Conservation (phyloP, 2,113 vertebrate species). For the Ciconia boyciana region DNA sequence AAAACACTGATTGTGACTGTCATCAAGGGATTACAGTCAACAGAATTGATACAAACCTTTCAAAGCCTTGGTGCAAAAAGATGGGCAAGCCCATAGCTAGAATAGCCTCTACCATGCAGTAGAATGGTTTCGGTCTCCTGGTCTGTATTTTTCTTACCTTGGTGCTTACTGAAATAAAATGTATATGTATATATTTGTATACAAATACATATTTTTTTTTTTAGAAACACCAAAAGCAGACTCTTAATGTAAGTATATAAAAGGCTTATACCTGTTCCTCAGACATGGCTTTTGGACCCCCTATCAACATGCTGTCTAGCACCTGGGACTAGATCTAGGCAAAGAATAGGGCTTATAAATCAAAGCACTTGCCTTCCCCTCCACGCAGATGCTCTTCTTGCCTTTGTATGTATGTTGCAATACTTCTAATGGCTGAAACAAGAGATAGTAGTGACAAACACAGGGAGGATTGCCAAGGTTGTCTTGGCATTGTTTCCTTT, state of each 20-base stretch:
- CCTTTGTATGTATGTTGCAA: rapidly evolving
- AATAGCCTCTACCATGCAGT: neutral
- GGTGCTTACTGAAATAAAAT: neutral
- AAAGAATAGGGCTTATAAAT: neutral
- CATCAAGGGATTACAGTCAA: neutral
- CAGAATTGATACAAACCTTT: neutral
- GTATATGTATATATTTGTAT: neutral
- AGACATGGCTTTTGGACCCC: neutral
- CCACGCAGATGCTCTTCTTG: neutral
- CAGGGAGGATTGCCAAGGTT: neutral
- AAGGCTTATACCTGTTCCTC: neutral
- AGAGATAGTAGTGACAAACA: neutral
- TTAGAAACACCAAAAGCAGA: neutral
- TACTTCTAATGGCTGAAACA: neutral
- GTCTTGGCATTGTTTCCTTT: neutral
- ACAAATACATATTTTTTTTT: neutral
- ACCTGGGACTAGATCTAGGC: neutral
- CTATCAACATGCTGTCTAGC: rapidly evolving
- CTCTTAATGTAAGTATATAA: rapidly evolving
- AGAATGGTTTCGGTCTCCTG: neutral
- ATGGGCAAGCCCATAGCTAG: neutral
- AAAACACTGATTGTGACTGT: neutral
- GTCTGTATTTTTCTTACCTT: neutral
- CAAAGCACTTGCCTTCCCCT: neutral
- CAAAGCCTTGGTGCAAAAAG: neutral